Conservation (phyloP, 53 echinoderm and acorn worm genomes). For the Echinometra lucunter region DNA sequence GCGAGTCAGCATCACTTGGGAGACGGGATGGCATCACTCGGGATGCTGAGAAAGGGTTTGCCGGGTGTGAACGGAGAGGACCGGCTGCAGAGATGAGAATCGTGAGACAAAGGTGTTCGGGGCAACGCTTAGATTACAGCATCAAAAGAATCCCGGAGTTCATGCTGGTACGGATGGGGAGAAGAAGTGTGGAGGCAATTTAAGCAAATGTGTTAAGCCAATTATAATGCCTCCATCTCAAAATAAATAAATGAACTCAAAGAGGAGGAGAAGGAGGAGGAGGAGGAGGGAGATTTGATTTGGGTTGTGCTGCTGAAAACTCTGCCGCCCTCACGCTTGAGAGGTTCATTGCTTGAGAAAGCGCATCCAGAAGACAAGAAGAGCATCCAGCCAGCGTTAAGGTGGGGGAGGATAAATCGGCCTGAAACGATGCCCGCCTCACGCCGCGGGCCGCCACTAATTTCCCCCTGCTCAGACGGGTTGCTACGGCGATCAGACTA, state of each 20-base stretch:
- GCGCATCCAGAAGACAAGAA: neutral
- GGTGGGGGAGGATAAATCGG: constrained; percentile 55
- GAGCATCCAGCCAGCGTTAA: neutral
- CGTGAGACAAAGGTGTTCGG: constrained; percentile 63
- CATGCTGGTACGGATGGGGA: neutral
- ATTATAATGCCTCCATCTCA: constrained; percentile 36
- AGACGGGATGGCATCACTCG: neutral
- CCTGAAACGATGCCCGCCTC: constrained; percentile 64
- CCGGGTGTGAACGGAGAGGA: constrained; percentile 47
- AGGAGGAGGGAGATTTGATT: constrained; percentile 32
- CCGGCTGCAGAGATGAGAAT: neutral
- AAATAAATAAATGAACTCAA: too few relatives aligned
- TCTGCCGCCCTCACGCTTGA: constrained; percentile 57
- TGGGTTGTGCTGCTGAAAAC: neutral
- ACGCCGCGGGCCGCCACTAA: constrained; percentile 52
- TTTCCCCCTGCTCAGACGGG: constrained; percentile 62
- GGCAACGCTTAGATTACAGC: constrained; percentile 35
- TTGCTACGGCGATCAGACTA: constrained; percentile 61
- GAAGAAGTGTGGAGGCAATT: constrained; percentile 63
- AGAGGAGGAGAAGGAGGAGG: neutral
- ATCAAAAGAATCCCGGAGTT: constrained; percentile 22
- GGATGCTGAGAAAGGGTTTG: neutral
- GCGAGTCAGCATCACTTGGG: neutral
- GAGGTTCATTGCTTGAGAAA: constrained; percentile 5
- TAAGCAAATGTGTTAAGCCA: constrained; percentile 67